Conservation (phyloP, 1,140 invertebrate genomes). For the Latrodectus geometricus region DNA sequence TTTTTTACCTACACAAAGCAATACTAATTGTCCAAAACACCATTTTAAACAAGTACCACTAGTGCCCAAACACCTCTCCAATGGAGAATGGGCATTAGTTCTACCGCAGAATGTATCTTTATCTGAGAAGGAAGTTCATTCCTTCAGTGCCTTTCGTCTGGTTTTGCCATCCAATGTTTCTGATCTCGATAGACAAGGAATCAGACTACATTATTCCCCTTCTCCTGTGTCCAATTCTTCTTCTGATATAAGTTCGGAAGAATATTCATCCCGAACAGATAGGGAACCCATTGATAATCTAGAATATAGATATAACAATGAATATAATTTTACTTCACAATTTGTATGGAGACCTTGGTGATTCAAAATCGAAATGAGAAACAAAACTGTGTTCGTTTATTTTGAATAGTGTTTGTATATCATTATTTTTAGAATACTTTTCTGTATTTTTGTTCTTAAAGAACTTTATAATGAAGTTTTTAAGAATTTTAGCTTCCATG, state of each 20-base stretch:
- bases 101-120: constrained; percentile 3
- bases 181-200: not conserved
- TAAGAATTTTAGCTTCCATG: too few species aligned
- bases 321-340: not conserved
- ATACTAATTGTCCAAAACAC: not conserved
- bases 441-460: too few species aligned
- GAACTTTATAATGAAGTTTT: too few species aligned
- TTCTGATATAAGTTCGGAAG: constrained; percentile 36
- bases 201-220: not conserved
- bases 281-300: not conserved
- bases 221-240: constrained; percentile 27
- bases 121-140: not conserved
- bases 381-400: too few species aligned
- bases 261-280: constrained; percentile 8
- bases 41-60: constrained; percentile 23
- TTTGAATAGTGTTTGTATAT: too few species aligned
- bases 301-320: not conserved
- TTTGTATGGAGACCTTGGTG: constrained; percentile 54
- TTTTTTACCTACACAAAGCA: not conserved
- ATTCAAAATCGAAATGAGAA: not conserved
- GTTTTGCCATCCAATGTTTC: constrained; percentile 1
- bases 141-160: constrained; percentile 38
- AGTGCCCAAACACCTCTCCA: not conserved
- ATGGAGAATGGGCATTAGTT: constrained; percentile 57
- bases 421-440: too few species aligned